Evolutionary conservation across 53 echinoderm and acorn worm species (phyloP).

Genomic region (Echinometra lucunter): DNA sequence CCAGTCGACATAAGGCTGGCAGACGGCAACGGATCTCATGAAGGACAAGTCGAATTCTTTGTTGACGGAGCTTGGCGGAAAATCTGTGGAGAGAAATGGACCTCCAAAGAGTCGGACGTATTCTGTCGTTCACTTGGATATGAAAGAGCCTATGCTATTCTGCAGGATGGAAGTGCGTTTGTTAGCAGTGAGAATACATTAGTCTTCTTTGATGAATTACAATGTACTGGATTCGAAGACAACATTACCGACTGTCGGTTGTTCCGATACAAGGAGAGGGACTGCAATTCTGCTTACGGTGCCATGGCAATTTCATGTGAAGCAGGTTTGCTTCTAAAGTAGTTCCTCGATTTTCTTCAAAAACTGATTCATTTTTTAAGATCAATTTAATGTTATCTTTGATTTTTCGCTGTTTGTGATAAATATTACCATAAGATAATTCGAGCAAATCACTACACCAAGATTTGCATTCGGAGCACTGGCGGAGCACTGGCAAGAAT

Average conservation of each 20-base stretch:
- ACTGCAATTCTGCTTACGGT: conserved; percentile 1
- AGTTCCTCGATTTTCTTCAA: neutral
- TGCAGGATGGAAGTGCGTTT: conserved; percentile 31
- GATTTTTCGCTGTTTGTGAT: too few relatives aligned
- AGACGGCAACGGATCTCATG: neutral
- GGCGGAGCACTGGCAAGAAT: too few relatives aligned
- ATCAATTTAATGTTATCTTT: too few relatives aligned
- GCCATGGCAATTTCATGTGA: conserved; percentile 40
- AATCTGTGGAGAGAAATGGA: conserved; percentile 28
- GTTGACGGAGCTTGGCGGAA: conserved; percentile 6
- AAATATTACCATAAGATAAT: too few relatives aligned
- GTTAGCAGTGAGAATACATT: neutral
- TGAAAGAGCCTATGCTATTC: neutral
- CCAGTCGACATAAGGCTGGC: neutral
- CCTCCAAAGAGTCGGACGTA: neutral
- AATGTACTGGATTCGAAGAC: conserved; percentile 11
- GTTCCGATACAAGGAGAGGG: conserved; percentile 18
- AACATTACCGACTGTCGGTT: conserved; percentile 22
- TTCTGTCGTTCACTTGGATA: conserved; percentile 48
- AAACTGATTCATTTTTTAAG: too few relatives aligned
- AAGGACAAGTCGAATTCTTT: conserved; percentile 33
- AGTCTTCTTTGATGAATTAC: neutral
- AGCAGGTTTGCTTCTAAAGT: neutral
- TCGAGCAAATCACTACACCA: too few relatives aligned
- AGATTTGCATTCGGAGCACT: too few relatives aligned